Evolutionary conservation across 2,888 invertebrate species (phyloP).

Genomic region (Orchesellides sinensis): DNA sequence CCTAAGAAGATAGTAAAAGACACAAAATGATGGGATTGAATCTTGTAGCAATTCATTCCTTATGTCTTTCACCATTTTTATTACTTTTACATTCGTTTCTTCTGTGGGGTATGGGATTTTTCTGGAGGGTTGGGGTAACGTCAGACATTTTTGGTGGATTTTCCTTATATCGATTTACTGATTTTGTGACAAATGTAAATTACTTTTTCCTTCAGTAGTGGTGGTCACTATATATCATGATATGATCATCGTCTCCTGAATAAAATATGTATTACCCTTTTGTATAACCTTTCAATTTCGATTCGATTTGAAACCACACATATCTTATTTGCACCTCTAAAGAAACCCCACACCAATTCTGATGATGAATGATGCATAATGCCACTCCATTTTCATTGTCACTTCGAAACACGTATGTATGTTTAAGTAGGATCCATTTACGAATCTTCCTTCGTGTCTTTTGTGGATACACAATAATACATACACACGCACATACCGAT

Average conservation of each 20-base stretch:
- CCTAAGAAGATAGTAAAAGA: neutral
- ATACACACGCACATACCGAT: neutral
- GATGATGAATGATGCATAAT: slow-evolving; percentile 45
- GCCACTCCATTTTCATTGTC: slow-evolving; percentile 43
- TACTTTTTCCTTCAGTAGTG: no score
- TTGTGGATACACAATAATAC: neutral
- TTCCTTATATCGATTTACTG: no score
- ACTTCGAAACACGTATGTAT: slow-evolving; percentile 24
- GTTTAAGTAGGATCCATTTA: slow-evolving; percentile 13
- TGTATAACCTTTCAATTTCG: slow-evolving; percentile 4
- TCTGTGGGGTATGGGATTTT: no score
- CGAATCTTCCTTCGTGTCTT: neutral
- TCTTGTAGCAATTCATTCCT: neutral
- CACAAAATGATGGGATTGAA: neutral
- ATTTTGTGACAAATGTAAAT: no score
- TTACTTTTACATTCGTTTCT: no score
- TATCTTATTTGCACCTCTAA: neutral
- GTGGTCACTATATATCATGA: no score
- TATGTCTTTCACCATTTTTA: neutral
- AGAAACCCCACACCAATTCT: neutral
- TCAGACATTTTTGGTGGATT: no score
- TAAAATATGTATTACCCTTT: slow-evolving; percentile 2
- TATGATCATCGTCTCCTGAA: neutral
- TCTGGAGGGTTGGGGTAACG: no score
- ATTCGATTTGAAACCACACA: no score